Base-by-base conservation (phyloP, 1,140 invertebrate genomes). In the Pogonomyrmex barbatus region DNA sequence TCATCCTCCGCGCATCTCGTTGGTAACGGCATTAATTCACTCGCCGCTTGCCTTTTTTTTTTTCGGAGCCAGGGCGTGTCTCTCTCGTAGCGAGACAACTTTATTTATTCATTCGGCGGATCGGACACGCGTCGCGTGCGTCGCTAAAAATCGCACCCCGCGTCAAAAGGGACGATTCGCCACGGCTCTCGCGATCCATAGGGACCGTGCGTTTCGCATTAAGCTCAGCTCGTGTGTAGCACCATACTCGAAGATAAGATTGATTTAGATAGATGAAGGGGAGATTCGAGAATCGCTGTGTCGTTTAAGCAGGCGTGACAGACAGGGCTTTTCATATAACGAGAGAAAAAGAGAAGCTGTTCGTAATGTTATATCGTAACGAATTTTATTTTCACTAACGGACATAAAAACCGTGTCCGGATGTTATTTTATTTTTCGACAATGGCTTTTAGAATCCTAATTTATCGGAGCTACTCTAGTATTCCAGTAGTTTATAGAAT, bases 51-150 rank as follows among this genome's bases (percentile, higher is more conserved):
- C 62, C 60, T 54, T 52, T 68, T 73, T 52, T 68, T 73, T 36
- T 58, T 24, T 24, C 24, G 24, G 54, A 24, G 45, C 33, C 56
- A 54, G 47, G 81, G 84, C 85, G 71, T 73, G 68, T 76, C 47
- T 85, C 73, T 60, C 76, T 60, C 76, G 77, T 36, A 88, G 75
- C 78, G 62, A 71, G 82, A 92, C 91, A 73, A 92, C 84, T 92
- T 91, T 89, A 90, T 90, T 87, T 89, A 91, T 93, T 93, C 92
- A 93, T 93, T 92, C 87, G 78, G 50, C 63, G 78, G 86, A 93
- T 92, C 86, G 76, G 93, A 91, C 91, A 92, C 91, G 90, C 90
- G 87, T 84, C 76, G 82, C 78, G 76, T 76, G 86, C 78, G 39
- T 87, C 65, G 54, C 58, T 88, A 70, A 88, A 84, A 79, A 91